phyloP scores from a whole-genome alignment of 1,140 invertebrate genomes.

The Drosophila littoralis region DNA sequence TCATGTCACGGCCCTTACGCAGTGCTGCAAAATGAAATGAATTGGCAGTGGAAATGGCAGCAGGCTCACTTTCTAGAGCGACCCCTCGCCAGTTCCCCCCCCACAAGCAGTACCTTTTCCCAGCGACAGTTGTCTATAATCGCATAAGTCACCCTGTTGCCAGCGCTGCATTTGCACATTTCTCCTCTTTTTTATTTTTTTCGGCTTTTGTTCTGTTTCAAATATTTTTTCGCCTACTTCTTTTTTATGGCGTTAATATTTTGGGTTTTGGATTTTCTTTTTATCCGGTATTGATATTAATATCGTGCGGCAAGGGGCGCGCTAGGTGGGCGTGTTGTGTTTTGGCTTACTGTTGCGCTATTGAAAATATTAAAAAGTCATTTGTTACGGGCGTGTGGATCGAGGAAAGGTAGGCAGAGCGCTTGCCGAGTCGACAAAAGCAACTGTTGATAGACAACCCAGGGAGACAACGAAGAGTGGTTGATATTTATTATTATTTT shows the following conservation, averaged over 20 bases:
- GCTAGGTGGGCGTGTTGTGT: constrained; percentile 68
- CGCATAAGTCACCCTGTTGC: constrained; percentile 84
- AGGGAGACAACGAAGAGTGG: constrained; percentile 12
- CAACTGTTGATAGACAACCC: constrained; percentile 51
- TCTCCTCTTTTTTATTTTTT: constrained; percentile 46
- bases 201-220: constrained; percentile 23
- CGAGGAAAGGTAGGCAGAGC: constrained; percentile 2
- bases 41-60: constrained; percentile 45
- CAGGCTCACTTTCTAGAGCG: constrained; percentile 27
- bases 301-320: constrained; percentile 28
- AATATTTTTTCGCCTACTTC: constrained; percentile 38
- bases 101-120: constrained; percentile 7
- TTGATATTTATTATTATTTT: background rate
- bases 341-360: constrained; percentile 62
- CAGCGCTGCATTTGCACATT: constrained; percentile 80
- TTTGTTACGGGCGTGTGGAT: constrained; percentile 56
- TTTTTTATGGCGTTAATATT: constrained; percentile 70
- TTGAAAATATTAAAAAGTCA: constrained; percentile 83
- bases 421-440: constrained; percentile 23
- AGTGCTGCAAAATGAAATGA: constrained; percentile 64
- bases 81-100: constrained; percentile 10
- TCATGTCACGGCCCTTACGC: constrained; percentile 76
- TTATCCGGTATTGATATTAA: constrained; percentile 51
- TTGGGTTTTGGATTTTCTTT: constrained; percentile 44
- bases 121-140: constrained; percentile 80